Base-by-base conservation (phyloP, 2,888 invertebrate genomes). In the Apamea epomidion region DNA sequence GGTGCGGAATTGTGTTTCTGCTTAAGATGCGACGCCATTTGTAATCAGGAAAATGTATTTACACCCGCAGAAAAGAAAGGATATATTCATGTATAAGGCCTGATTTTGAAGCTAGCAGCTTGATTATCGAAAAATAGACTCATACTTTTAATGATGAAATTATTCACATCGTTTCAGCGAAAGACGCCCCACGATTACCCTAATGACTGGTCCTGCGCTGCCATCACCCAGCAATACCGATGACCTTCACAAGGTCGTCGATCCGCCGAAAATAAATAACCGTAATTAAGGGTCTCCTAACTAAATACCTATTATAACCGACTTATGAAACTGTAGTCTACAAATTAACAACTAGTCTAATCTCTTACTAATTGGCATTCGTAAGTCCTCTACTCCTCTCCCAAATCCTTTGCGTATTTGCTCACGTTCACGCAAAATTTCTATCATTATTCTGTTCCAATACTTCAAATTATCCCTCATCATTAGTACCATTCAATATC, bases 301-400 rank as follows among this genome's bases (percentile, higher is more conserved):
- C 29, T 45, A 54, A 62, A 84, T 54, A 67, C 45, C 60, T 54
- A 62, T 65, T 70, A 81, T 29, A 32, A 60, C 45, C 64, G n/a
- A 65, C 54, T 48, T 80, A 68, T 21, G 48, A 32, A n/a, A 71
- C 67, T 54, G 54, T 60, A 86, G 32, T 29, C 82, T n/a, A 73
- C 69, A 69, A 82, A 74, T 74, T 60, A 70, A 64, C 58, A 60
- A 60, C 64, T 54, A 70, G 25, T 42, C 51, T 83, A 86, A 83
- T 86, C 86, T 65, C 72, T 58, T 45, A 62, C 82, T 81, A 81
- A 83, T 70, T 82, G 82, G 82, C 60, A 65, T 48, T 29, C 29
- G 65, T 60, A 82, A 81, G 51, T 54, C 65, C 37, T 42, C 51
- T 37, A 16, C 74, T 54, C 65, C 37, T 42, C 51, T 37, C 21